Evolutionary conservation across 2,888 invertebrate species (phyloP).

Genomic region (Syritta pipiens): DNA sequence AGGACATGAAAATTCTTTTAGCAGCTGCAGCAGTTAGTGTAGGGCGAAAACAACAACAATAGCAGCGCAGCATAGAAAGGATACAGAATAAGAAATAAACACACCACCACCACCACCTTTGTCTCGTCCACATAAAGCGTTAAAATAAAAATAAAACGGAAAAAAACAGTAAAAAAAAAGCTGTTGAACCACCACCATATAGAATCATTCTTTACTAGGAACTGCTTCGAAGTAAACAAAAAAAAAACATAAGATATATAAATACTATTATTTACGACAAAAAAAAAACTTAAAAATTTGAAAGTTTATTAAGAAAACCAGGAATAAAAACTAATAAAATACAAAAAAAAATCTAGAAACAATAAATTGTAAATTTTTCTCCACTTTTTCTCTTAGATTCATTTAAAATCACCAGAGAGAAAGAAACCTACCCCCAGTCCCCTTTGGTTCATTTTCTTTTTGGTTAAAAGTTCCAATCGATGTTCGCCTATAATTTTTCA

Average conservation of each 20-base stretch:
- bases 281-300: slow-evolving; percentile 55
- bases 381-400: slow-evolving; percentile 29
- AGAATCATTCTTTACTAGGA: slow-evolving; percentile 34
- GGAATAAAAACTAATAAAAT: slow-evolving; percentile 44
- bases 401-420: too few species aligned
- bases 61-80: slow-evolving; percentile 49
- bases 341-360: slow-evolving; percentile 49
- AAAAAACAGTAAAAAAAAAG: not conserved
- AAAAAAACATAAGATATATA: slow-evolving; percentile 56
- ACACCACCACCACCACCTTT: slow-evolving; percentile 28
- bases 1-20: slow-evolving; percentile 13
- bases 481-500: not conserved
- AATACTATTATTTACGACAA: slow-evolving; percentile 64
- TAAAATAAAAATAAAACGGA: not conserved
- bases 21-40: slow-evolving; percentile 56
- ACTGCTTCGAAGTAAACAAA: slow-evolving; percentile 54
- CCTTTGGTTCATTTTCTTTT: not conserved
- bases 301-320: slow-evolving; percentile 59
- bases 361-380: slow-evolving; percentile 58
- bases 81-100: not conserved
- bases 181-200: slow-evolving; percentile 38
- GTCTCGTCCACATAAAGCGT: slow-evolving; percentile 32
- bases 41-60: slow-evolving; percentile 48
- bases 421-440: not conserved
- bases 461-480: not conserved